phyloP scores from a whole-genome alignment of 2,113 vertebrate species.

The Gambusia affinis region DNA sequence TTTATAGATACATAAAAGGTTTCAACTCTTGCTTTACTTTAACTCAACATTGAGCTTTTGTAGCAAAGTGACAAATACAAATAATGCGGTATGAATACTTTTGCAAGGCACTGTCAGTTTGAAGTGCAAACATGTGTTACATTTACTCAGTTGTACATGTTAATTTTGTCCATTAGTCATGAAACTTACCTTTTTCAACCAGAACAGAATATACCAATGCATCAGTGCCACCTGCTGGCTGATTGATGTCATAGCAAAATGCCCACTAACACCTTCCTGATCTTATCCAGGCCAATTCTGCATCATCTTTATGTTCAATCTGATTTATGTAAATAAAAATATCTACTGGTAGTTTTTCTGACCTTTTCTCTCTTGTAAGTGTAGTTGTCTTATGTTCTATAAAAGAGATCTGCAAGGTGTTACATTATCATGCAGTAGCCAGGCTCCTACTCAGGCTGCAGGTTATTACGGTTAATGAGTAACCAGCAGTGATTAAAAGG shows the following conservation, averaged over 20 bases:
- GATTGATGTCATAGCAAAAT: conserved; percentile 19
- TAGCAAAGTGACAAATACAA: neutral
- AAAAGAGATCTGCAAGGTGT: neutral
- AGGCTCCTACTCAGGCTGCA: neutral
- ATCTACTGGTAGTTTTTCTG: neutral
- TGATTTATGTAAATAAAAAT: conserved; percentile 1
- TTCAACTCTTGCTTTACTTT: neutral
- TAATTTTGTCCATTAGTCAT: neutral
- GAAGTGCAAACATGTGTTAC: neutral
- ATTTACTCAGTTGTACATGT: neutral
- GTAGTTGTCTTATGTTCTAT: neutral
- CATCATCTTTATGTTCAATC: neutral
- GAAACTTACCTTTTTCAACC: conserved; percentile 1
- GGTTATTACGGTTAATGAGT: conserved; percentile 6
- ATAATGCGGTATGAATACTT: neutral
- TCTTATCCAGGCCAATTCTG: neutral
- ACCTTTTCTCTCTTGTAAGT: neutral
- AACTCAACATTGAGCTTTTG: neutral
- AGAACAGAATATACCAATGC: neutral
- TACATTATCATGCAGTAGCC: neutral
- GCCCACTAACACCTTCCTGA: neutral
- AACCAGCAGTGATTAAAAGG: conserved; percentile 2
- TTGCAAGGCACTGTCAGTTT: neutral
- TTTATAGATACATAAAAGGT: neutral
- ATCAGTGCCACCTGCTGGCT: conserved; percentile 53